Conservation (phyloP, 2,797 vertebrate genomes). For the Channa striata region DNA sequence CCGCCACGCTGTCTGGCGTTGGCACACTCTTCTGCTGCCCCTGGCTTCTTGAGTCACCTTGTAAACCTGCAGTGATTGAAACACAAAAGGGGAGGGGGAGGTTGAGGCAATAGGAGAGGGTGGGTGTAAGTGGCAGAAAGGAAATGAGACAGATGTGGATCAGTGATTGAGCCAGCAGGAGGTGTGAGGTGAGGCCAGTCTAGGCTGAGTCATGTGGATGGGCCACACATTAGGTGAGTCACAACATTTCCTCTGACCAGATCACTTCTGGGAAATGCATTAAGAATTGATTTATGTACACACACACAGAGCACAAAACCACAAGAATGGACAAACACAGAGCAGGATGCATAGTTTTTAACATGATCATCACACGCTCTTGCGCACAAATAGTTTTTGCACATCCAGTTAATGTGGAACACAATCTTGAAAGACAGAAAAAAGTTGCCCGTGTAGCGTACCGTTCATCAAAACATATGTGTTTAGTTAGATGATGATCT, state of each 20-base stretch:
- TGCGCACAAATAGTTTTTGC: slow-evolving; percentile 41
- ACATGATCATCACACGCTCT: slow-evolving; percentile 29
- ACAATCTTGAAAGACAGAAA: slow-evolving; percentile 42
- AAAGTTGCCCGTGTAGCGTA: slow-evolving; percentile 14
- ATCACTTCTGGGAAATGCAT: slow-evolving; percentile 81
- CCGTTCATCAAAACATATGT: slow-evolving; percentile 53
- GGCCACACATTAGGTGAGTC: slow-evolving; percentile 81
- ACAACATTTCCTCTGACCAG: slow-evolving; percentile 80
- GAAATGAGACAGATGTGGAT: slow-evolving; percentile 83
- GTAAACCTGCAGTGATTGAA: slow-evolving; percentile 71
- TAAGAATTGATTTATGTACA: slow-evolving; percentile 71
- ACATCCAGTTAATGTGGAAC: slow-evolving; percentile 40
- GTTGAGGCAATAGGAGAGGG: slow-evolving; percentile 19
- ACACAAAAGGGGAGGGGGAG: slow-evolving; percentile 43
- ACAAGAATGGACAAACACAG: slow-evolving; percentile 42
- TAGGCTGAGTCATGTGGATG: slow-evolving; percentile 79
- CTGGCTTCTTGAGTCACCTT: slow-evolving; percentile 77
- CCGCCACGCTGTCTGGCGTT: slow-evolving; percentile 83
- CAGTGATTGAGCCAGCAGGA: slow-evolving; percentile 75
- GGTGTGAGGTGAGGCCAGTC: slow-evolving; percentile 79
- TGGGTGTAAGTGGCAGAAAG: slow-evolving; percentile 58
- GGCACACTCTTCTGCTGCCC: slow-evolving; percentile 76
- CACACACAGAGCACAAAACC: slow-evolving; percentile 29
- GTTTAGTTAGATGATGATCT: slow-evolving; percentile 68
- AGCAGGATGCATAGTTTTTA: slow-evolving; percentile 26